Percentiles rank a stretch among this genome's conserved stretches.
phyloP scores from a whole-genome alignment of 2,888 invertebrate genomes.

The Harpalus rufipes region DNA sequence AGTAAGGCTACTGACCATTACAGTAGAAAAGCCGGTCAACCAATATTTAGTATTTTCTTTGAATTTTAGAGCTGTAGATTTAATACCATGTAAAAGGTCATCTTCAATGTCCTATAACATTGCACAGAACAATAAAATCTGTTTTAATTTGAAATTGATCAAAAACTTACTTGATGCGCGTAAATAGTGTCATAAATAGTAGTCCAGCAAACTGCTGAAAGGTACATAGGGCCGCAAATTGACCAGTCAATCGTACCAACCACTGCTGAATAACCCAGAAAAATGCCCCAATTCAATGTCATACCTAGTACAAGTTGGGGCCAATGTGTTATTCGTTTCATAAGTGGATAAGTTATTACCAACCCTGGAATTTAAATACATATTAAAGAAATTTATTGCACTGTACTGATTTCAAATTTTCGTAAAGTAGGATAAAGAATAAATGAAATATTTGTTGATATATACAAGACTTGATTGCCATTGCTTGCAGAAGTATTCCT shows the following conservation, averaged over 20 bases:
- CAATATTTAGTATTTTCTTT: conserved; percentile 91
- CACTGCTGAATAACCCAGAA: conserved; percentile 95
- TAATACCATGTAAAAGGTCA: conserved; percentile 94
- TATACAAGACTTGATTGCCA: too few species aligned
- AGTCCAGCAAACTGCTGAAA: conserved; percentile 95
- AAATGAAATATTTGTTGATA: too few species aligned
- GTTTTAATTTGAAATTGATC: not conserved
- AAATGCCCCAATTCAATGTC: conserved; percentile 98
- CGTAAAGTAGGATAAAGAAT: too few species aligned
- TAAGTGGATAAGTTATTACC: conserved; percentile 94
- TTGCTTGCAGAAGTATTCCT: too few species aligned
- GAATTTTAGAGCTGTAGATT: conserved; percentile 96
- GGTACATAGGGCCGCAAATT: conserved; percentile 91
- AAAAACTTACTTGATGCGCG: conserved; percentile 89
- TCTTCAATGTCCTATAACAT: conserved; percentile 86
- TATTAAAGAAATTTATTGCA: too few species aligned
- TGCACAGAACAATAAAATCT: not conserved
- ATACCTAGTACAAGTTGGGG: conserved; percentile 96
- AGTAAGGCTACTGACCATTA: conserved; percentile 84
- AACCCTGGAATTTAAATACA: conserved; percentile 80
- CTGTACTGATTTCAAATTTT: too few species aligned
- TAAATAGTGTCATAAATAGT: conserved; percentile 99
- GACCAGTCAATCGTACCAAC: conserved; percentile 84
- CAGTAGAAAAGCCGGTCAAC: conserved; percentile 84
- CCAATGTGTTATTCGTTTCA: conserved; percentile 97